phyloP scores from a whole-genome alignment of 2,888 invertebrate species.

The Nemurella pictetii region DNA sequence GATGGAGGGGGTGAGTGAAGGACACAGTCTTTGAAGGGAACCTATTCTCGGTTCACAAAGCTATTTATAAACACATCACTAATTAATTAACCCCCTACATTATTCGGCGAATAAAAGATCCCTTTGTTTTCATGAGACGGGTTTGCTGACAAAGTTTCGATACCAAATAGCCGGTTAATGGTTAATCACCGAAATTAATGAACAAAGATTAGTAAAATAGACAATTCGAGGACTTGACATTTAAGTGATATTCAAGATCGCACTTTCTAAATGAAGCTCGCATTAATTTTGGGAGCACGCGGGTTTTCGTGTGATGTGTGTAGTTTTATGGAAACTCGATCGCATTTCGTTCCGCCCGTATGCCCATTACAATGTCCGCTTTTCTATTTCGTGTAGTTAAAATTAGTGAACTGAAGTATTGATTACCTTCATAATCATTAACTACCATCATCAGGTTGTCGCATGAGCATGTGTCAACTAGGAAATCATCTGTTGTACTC shows the following conservation, averaged over 20 bases:
- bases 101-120: neutral
- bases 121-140: neutral
- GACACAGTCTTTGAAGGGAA: neutral
- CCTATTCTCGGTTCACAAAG: neutral
- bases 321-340: no score
- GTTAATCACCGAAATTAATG: no score
- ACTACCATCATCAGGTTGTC: neutral
- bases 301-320: no score
- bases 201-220: no score
- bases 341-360: neutral
- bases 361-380: neutral
- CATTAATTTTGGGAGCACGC: no score
- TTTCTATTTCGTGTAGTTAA: neutral
- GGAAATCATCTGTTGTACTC: no score
- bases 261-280: neutral
- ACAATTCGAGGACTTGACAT: neutral
- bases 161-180: no score
- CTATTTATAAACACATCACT: neutral
- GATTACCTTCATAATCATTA: neutral
- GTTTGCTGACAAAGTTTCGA: no score
- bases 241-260: neutral
- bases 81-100: neutral
- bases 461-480: neutral
- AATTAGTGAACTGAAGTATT: neutral
- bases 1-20: neutral